A percentile compares a stretch with the other conserved stretches of the same genome.
Conservation (phyloP, 2,113 vertebrate species). For the Hippocampus abdominalis region DNA sequence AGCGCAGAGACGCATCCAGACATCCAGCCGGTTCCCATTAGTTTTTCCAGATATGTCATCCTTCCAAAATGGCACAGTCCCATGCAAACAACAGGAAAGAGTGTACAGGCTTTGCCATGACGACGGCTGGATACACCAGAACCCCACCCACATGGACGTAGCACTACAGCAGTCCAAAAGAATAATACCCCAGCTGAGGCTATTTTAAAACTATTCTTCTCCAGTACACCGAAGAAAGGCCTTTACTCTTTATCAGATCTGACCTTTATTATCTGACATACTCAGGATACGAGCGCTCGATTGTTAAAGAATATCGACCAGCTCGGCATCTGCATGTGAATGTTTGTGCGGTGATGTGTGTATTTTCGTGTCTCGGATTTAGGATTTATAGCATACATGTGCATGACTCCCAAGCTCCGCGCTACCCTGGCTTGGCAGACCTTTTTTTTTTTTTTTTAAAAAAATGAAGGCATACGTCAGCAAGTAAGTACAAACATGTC, state of each 20-base stretch:
- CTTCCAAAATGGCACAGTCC: constrained; percentile 20
- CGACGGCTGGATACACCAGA: constrained; percentile 14
- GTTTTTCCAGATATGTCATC: constrained; percentile 24
- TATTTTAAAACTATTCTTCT: constrained; percentile 59
- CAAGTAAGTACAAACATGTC: constrained; percentile 15
- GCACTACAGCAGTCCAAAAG: constrained; percentile 43
- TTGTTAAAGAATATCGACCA: constrained; percentile 36
- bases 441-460: background rate
- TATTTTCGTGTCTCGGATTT: constrained; percentile 19
- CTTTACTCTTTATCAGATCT: constrained; percentile 44
- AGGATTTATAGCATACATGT: constrained; percentile 22
- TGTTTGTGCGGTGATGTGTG: constrained; percentile 30
- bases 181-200: constrained; percentile 31
- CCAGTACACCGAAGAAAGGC: constrained; percentile 26
- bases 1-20: background rate
- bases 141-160: constrained; percentile 42
- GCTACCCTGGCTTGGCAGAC: background rate
- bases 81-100: constrained; percentile 49
- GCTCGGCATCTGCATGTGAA: constrained; percentile 43
- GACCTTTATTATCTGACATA: constrained; percentile 50
- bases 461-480: constrained; percentile 21
- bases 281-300: constrained; percentile 11
- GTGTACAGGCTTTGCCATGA: constrained; percentile 31
- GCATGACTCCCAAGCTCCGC: background rate
- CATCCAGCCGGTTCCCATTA: constrained; percentile 9